Conservation (phyloP, 1,140 invertebrate species). For the Wasmannia auropunctata region DNA sequence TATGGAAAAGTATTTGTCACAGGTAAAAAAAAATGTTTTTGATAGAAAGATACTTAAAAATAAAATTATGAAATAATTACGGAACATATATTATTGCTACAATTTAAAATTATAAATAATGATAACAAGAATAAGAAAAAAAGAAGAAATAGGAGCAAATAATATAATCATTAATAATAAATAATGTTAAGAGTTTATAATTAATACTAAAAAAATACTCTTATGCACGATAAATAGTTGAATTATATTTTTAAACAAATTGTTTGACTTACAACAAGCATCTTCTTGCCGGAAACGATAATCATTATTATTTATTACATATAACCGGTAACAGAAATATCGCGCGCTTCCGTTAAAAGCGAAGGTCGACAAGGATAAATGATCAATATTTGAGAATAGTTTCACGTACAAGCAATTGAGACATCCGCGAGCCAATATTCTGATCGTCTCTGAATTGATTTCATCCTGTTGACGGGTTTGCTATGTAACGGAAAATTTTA, state of each 20-base stretch:
- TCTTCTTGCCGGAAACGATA: background rate
- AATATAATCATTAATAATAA: background rate
- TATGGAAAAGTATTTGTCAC: no score
- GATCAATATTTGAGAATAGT: constrained; percentile 67
- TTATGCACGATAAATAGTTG: background rate
- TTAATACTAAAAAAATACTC: background rate
- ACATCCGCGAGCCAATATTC: constrained; percentile 59
- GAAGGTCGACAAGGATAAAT: constrained; percentile 50
- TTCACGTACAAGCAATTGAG: constrained; percentile 69
- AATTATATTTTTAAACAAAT: constrained; percentile 6
- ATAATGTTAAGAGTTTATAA: background rate
- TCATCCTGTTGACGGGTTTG: constrained; percentile 38
- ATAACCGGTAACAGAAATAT: constrained; percentile 7
- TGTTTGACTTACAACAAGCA: background rate
- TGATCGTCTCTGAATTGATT: constrained; percentile 47
- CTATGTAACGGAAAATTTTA: background rate
- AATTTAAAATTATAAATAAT: background rate
- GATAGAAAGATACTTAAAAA: background rate
- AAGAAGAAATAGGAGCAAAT: background rate
- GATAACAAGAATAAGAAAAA: background rate
- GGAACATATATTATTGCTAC: background rate
- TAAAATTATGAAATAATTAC: background rate
- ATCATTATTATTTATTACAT: constrained; percentile 28
- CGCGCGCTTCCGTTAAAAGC: constrained; percentile 45
- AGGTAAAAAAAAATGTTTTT: no score